Percentiles rank a stretch among this genome's conserved stretches.
Conservation (phyloP, 1,140 invertebrate species). For the Agrilus planipennis region DNA sequence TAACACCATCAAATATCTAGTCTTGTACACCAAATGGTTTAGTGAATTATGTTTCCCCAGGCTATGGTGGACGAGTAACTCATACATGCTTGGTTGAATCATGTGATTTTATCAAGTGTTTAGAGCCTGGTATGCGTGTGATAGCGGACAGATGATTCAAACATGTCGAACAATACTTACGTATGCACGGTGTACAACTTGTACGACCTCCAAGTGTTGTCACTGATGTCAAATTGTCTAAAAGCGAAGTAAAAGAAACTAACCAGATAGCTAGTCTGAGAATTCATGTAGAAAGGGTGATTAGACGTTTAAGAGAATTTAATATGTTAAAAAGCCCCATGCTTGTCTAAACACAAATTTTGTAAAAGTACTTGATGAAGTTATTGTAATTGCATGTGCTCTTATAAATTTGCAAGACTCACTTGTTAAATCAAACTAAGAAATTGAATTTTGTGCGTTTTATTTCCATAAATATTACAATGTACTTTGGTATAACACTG, state of each 20-base stretch:
- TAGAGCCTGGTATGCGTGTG: not conserved
- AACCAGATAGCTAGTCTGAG: slow-evolving; percentile 33
- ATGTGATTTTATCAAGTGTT: slow-evolving; percentile 23
- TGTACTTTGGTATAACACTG: no score
- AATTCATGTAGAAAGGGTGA: slow-evolving; percentile 34
- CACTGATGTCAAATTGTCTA: slow-evolving; percentile 14
- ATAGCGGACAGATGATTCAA: slow-evolving; percentile 14
- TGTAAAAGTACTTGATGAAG: slow-evolving; percentile 17
- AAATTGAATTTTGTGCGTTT: slow-evolving; percentile 4
- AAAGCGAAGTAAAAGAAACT: slow-evolving; percentile 27
- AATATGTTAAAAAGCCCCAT: slow-evolving; percentile 29
- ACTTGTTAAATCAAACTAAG: not conserved
- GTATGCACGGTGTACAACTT: slow-evolving; percentile 19
- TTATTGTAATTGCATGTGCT: slow-evolving; percentile 7
- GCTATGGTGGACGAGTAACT: slow-evolving; percentile 31
- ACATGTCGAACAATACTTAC: slow-evolving; percentile 22
- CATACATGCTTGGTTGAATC: no score
- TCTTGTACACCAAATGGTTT: slow-evolving; percentile 33
- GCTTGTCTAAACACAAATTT: slow-evolving; percentile 10
- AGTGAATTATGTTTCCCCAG: slow-evolving; percentile 35
- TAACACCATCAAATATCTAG: slow-evolving; percentile 33
- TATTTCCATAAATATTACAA: no score
- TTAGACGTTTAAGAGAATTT: no score
- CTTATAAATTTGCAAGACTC: slow-evolving; percentile 5
- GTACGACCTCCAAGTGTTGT: slow-evolving; percentile 20